Base-by-base conservation (phyloP, 2,113 vertebrate genomes). In the Halcyon senegalensis region DNA sequence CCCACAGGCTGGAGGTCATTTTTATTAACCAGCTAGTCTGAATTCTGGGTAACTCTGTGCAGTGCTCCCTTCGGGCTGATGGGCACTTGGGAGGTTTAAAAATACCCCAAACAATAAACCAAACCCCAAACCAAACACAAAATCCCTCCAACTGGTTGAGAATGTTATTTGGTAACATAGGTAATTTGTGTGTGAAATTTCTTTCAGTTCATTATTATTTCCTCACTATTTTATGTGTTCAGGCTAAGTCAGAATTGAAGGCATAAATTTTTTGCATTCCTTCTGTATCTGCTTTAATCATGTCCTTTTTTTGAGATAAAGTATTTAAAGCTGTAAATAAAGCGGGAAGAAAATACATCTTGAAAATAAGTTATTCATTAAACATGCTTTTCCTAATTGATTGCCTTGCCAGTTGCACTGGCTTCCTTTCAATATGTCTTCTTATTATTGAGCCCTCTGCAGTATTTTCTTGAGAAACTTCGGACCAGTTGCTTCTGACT, bases 1-100 rank as follows among this genome's bases (percentile, higher is more conserved):
- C 21, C 17, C 13, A 4, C 6, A 23, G 59, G 14, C 6, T 69
- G 15, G 3, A 46, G 12, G 24, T 19, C 0, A 0, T 11, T 73
- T 67, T 67, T 53, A 11, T 63, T 59, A 67, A 63, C 41, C n/a
- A 51, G 41, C 25, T 58, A 13, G 17, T 69, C 30, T 31, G 51
- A 39, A 35, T 35, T 35, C 35, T 35, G 35, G 35, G 35, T 35
- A 35, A 35, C 35, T 35, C 35, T 35, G 35, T 35, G 8, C 15
- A 33, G 46, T 43, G 21, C 35, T 84, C 7, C 8, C 21, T 70
- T 78, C 18, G 92, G 53, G 24, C 41, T 82, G 28, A 33, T 79
- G 25, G 30, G 87, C 11, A 19, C 62, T 55, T 1, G 1, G 53
- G 37, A 82, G 16, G 33, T 44, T 62, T 62, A 59, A 58, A 84